Percentiles rank a stretch among this genome's conserved stretches.
Conservation (phyloP, 2,797 vertebrate genomes). For the Phoxinus dragarum region DNA sequence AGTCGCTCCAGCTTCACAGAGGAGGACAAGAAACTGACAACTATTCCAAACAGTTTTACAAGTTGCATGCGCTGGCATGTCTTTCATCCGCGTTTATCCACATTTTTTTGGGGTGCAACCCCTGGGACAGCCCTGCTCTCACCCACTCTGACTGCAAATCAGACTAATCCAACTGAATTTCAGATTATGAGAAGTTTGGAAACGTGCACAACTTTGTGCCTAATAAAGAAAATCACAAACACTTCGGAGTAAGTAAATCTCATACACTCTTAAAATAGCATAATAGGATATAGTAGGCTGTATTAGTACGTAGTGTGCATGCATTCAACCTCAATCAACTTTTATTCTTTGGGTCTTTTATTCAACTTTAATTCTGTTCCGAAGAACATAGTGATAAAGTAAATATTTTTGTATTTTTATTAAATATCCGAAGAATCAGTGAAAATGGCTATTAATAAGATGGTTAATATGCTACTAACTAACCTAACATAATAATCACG, state of each 20-base stretch:
- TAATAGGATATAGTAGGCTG: neutral
- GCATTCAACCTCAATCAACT: neutral
- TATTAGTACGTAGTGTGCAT: neutral
- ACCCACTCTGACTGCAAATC: constrained; percentile 67
- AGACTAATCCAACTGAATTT: constrained; percentile 32
- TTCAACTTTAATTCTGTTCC: neutral
- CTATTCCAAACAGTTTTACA: constrained; percentile 81
- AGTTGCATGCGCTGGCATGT: constrained; percentile 78
- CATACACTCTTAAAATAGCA: neutral
- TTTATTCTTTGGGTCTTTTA: neutral
- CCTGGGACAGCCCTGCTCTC: constrained; percentile 48
- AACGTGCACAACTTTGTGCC: neutral
- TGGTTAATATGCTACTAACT: neutral
- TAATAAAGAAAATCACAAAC: neutral
- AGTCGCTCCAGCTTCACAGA: constrained; percentile 10
- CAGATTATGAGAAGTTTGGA: constrained; percentile 40
- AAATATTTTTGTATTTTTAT: neutral
- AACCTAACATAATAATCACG: neutral
- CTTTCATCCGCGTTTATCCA: constrained; percentile 67
- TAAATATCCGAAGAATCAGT: neutral
- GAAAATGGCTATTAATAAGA: neutral
- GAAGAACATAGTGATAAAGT: neutral
- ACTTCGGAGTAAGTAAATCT: constrained; percentile 3
- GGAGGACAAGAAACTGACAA: constrained; percentile 70
- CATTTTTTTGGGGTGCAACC: constrained; percentile 66